A percentile compares a stretch with the other conserved stretches of the same genome.
phyloP scores from a whole-genome alignment of 2,888 invertebrate species.

The Cerceris rybyensis region DNA sequence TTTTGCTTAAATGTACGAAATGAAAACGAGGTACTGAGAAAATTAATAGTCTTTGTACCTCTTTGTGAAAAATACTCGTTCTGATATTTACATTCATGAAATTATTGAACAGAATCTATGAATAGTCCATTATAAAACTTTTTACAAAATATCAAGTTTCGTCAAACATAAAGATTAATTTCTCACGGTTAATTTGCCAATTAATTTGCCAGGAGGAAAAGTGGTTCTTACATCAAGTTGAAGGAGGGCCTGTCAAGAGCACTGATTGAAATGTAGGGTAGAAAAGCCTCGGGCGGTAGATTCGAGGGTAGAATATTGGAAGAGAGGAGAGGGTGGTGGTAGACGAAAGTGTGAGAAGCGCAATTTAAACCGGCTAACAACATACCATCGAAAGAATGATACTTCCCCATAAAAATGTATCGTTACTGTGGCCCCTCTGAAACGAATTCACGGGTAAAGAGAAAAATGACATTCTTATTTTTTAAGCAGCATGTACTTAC shows the following conservation, averaged over 20 bases:
- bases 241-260: slow-evolving; percentile 75
- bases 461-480: too few relatives aligned
- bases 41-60: too few relatives aligned
- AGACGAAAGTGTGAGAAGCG: slow-evolving; percentile 66
- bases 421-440: neutral
- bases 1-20: too few relatives aligned
- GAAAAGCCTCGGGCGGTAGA: slow-evolving; percentile 75
- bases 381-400: slow-evolving; percentile 31
- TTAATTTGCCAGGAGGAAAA: slow-evolving; percentile 75
- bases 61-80: too few relatives aligned
- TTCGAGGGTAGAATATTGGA: slow-evolving; percentile 66
- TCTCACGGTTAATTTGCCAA: slow-evolving; percentile 77
- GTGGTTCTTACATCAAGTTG: slow-evolving; percentile 63
- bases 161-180: slow-evolving; percentile 68
- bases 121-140: slow-evolving; percentile 1
- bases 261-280: slow-evolving; percentile 80
- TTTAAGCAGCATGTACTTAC: too few relatives aligned
- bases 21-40: too few relatives aligned
- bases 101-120: neutral
- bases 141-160: slow-evolving; percentile 10
- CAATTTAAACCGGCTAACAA: slow-evolving; percentile 73
- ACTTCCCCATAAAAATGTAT: slow-evolving; percentile 8
- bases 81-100: neutral
- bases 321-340: slow-evolving; percentile 52
- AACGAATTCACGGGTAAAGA: neutral